Percentiles rank a stretch among this genome's conserved stretches.
phyloP scores from a whole-genome alignment of 2,797 vertebrate genomes.

The Anabas testudineus region DNA sequence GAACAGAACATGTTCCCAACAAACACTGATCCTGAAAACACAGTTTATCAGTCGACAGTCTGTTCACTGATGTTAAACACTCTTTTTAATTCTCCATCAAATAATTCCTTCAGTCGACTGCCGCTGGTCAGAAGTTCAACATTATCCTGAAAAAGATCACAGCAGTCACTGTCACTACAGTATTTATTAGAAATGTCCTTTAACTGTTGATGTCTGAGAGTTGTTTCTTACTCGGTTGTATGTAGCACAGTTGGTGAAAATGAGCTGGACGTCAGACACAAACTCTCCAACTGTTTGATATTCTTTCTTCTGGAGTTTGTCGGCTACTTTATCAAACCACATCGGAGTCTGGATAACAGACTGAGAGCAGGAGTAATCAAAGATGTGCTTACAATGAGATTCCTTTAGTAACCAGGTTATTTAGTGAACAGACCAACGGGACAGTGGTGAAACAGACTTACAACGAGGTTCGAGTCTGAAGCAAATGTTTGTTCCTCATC shows the following conservation, averaged over 20 bases:
- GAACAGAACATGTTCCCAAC: too few relatives aligned
- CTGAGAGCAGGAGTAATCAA: too few relatives aligned
- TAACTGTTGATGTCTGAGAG: background rate
- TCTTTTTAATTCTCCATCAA: slow-evolving; percentile 68
- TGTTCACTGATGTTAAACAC: slow-evolving; percentile 67
- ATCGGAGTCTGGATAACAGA: slow-evolving; percentile 45
- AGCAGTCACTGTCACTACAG: background rate
- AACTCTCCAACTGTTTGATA: slow-evolving; percentile 62
- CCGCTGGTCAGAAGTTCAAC: slow-evolving; percentile 30
- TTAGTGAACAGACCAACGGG: too few relatives aligned
- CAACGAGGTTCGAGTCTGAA: slow-evolving; percentile 34
- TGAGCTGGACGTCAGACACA: slow-evolving; percentile 56
- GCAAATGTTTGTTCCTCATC: slow-evolving; percentile 58
- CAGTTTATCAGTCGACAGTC: too few relatives aligned
- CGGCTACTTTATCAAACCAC: slow-evolving; percentile 51
- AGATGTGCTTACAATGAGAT: background rate
- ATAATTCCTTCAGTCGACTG: slow-evolving; percentile 59
- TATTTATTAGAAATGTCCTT: background rate
- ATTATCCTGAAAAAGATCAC: slow-evolving; percentile 65
- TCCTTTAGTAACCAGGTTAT: background rate
- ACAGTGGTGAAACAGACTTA: slow-evolving; percentile 39
- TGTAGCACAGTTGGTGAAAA: slow-evolving; percentile 59
- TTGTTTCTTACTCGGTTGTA: slow-evolving; percentile 60
- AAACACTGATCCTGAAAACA: too few relatives aligned
- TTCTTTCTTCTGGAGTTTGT: slow-evolving; percentile 46